phyloP scores from a whole-genome alignment of 1,140 invertebrate genomes.

The Phocides pigmalion region DNA sequence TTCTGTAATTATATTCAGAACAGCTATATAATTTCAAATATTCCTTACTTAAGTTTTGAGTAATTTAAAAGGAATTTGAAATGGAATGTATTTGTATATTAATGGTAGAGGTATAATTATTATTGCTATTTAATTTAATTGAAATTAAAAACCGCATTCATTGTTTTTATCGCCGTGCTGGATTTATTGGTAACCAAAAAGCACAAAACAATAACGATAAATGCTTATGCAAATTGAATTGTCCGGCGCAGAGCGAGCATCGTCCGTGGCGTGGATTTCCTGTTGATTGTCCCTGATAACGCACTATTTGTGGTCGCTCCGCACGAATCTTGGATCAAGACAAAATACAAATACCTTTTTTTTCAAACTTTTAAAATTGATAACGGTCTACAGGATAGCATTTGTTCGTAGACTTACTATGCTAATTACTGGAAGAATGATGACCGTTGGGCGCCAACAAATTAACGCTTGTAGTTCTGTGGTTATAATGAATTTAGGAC shows the following conservation, averaged over 20 bases:
- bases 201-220: conserved; percentile 50
- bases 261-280: conserved; percentile 43
- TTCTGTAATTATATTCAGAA: too few species aligned
- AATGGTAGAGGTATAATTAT: too few species aligned
- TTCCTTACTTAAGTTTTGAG: too few species aligned
- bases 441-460: neutral
- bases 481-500: neutral
- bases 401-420: neutral
- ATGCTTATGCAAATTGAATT: conserved; percentile 64
- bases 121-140: too few species aligned
- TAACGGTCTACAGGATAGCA: neutral
- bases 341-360: conserved; percentile 22
- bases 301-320: conserved; percentile 53
- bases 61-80: too few species aligned
- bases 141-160: neutral
- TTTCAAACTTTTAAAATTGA: conserved; percentile 1
- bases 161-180: conserved; percentile 2
- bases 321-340: conserved; percentile 47
- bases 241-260: conserved; percentile 45
- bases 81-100: too few species aligned
- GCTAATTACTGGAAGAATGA: conserved; percentile 1
- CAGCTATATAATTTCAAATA: too few species aligned
- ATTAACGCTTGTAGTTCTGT: neutral
- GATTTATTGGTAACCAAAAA: conserved; percentile 22
- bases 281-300: conserved; percentile 61